Percentiles rank a stretch among this genome's conserved stretches.
phyloP scores from a whole-genome alignment of 2,888 invertebrate genomes.

The Chalcosyrphus nemorum region DNA sequence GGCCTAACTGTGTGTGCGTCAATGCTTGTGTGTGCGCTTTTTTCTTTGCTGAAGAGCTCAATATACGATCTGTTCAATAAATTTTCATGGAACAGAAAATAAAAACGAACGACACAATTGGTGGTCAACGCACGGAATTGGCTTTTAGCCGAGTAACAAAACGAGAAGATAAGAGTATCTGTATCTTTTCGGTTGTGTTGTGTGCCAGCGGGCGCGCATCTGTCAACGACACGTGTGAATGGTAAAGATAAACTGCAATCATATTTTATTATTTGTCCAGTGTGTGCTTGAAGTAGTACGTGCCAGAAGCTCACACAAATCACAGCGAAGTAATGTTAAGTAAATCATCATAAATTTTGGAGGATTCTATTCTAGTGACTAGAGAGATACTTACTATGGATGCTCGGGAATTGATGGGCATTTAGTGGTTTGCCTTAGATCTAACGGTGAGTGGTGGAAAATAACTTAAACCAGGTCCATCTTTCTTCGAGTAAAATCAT shows the following conservation, averaged over 20 bases:
- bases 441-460: neutral
- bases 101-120: conserved; percentile 25
- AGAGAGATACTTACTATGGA: neutral
- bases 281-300: conserved; percentile 40
- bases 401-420: neutral
- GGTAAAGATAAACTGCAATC: conserved; percentile 61
- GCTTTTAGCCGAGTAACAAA: conserved; percentile 25
- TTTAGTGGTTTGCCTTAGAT: neutral
- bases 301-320: neutral
- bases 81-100: conserved; percentile 17
- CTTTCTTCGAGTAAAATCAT: neutral
- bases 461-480: too few species aligned
- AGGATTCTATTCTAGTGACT: neutral
- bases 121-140: conserved; percentile 38
- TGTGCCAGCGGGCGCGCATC: conserved; percentile 19
- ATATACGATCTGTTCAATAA: conserved; percentile 41
- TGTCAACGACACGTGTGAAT: conserved; percentile 50
- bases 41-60: conserved; percentile 3
- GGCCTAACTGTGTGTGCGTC: neutral
- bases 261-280: conserved; percentile 65
- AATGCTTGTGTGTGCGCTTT: conserved; percentile 1
- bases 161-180: conserved; percentile 7
- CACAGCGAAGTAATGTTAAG: conserved; percentile 16
- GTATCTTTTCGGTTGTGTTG: neutral
- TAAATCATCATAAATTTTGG: conserved; percentile 59